Conservation (phyloP, 2,888 invertebrate species). For the Tinea semifulvella region DNA sequence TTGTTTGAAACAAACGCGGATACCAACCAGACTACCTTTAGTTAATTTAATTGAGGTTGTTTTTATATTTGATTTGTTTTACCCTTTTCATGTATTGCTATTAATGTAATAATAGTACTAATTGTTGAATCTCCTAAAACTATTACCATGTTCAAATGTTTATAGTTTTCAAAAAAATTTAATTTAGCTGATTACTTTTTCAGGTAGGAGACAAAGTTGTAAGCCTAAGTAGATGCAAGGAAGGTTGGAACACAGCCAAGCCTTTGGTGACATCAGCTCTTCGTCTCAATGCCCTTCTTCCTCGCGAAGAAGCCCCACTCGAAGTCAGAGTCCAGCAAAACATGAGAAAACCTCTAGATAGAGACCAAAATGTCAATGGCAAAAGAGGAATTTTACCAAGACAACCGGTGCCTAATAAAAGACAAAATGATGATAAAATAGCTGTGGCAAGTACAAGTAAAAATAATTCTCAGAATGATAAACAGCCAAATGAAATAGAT, state of each 20-base stretch:
- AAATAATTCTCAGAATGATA: not conserved
- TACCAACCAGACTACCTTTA: too few species aligned
- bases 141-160: too few species aligned
- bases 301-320: conserved; percentile 53
- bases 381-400: conserved; percentile 67
- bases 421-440: not conserved
- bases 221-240: conserved; percentile 72
- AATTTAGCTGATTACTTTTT: too few species aligned
- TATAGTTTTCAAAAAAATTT: too few species aligned
- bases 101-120: too few species aligned
- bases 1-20: too few species aligned
- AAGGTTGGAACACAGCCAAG: conserved; percentile 60
- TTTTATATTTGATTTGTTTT: too few species aligned
- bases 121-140: too few species aligned
- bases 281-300: conserved; percentile 44
- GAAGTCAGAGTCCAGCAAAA: conserved; percentile 58
- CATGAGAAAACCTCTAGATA: conserved; percentile 62
- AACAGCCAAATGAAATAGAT: too few species aligned
- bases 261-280: conserved; percentile 66
- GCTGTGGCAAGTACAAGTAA: not conserved
- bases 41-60: too few species aligned
- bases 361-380: conserved; percentile 79
- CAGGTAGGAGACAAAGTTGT: conserved; percentile 79
- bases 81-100: too few species aligned
- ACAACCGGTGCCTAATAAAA: conserved; percentile 24